phyloP scores from a whole-genome alignment of 2,113 vertebrate species.

The Hyla sarda region DNA sequence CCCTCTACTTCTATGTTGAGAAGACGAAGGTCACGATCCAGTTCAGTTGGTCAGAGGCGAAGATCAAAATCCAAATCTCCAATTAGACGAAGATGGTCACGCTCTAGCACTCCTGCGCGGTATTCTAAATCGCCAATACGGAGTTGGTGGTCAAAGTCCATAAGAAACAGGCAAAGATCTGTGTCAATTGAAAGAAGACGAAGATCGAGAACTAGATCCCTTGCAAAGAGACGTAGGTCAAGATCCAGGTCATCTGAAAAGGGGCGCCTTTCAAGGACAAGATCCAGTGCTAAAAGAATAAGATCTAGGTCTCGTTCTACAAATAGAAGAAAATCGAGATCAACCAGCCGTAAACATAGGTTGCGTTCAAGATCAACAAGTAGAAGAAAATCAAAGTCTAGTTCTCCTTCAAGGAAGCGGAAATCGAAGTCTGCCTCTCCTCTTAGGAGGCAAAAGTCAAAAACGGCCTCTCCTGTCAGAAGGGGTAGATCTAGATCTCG shows the following conservation, averaged over 20 bases:
- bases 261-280: conserved; percentile 22
- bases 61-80: conserved; percentile 52
- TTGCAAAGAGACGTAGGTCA: conserved; percentile 14
- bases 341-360: not conserved
- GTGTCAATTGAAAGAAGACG: conserved; percentile 21
- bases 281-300: conserved; percentile 26
- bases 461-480: conserved; percentile 1
- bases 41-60: conserved; percentile 52
- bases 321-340: conserved; percentile 46
- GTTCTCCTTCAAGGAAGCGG: not conserved
- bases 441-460: conserved; percentile 7
- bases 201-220: conserved; percentile 43
- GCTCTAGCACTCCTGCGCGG: conserved; percentile 64
- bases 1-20: conserved; percentile 69
- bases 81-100: conserved; percentile 65
- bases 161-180: conserved; percentile 41
- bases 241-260: conserved; percentile 35
- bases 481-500: conserved; percentile 13
- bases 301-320: conserved; percentile 40
- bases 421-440: not conserved
- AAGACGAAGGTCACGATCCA: conserved; percentile 54
- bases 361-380: not conserved
- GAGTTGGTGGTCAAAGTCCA: conserved; percentile 55
- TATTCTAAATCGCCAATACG: conserved; percentile 50
- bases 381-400: conserved; percentile 16